Percentiles rank a stretch among this genome's conserved stretches.
Conservation (phyloP, 2,797 vertebrate genomes). For the Euthynnus affinis region DNA sequence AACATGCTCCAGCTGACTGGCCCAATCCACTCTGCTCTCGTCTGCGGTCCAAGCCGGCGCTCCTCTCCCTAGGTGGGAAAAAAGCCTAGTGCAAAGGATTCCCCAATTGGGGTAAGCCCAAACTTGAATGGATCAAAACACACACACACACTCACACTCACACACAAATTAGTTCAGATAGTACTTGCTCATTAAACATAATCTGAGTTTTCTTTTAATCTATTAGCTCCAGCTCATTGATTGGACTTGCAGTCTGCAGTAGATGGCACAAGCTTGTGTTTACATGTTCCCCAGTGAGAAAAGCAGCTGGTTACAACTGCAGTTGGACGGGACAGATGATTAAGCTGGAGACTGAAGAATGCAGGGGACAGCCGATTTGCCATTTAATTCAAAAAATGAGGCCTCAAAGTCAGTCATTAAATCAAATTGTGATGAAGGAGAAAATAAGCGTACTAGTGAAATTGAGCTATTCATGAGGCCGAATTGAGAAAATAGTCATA, state of each 20-base stretch:
- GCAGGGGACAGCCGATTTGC: conserved; percentile 1
- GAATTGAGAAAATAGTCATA: background rate
- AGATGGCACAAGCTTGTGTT: conserved; percentile 11
- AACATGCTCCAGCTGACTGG: conserved; percentile 67
- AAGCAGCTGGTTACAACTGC: conserved; percentile 33
- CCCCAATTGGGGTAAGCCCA: conserved; percentile 23
- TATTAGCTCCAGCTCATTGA: conserved; percentile 7
- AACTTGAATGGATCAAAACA: conserved; percentile 10
- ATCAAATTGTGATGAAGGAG: conserved; percentile 1
- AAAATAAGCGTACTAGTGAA: background rate
- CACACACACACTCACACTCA: background rate
- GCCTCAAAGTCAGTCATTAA: background rate
- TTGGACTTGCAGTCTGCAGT: background rate
- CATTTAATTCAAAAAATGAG: background rate
- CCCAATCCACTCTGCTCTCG: conserved; percentile 54
- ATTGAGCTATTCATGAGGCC: background rate
- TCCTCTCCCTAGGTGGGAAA: conserved; percentile 29
- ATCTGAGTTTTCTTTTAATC: background rate
- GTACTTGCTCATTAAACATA: conserved; percentile 20
- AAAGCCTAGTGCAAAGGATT: conserved; percentile 40
- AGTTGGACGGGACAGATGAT: background rate
- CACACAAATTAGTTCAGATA: background rate
- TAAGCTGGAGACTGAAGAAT: background rate
- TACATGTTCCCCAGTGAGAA: conserved; percentile 11
- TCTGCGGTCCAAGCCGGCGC: conserved; percentile 37